Evolutionary conservation across 30 jellyfish, hydroid and myxozoan species (phyloP).

Genomic region (Nemopilema nomurai): DNA sequence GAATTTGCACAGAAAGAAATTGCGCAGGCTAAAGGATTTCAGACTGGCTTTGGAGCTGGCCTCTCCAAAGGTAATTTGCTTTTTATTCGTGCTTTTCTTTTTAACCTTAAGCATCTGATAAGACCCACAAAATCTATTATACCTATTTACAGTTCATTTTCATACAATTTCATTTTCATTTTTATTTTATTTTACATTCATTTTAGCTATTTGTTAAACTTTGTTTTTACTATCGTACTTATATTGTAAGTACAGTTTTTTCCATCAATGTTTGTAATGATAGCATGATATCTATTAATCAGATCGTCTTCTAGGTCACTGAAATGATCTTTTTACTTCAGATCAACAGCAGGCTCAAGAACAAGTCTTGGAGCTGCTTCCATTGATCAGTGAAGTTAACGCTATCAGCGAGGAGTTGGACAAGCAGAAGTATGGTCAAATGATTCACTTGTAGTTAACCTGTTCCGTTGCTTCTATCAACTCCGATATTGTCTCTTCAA

Average conservation of each 20-base stretch:
- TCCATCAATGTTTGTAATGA: neutral
- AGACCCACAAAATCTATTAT: no score
- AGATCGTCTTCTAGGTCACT: no score
- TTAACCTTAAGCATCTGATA: neutral
- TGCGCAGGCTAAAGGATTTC: constrained; percentile 98
- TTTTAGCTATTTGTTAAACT: no score
- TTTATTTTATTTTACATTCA: no score
- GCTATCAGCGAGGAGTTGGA: constrained; percentile 99
- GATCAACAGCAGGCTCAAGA: constrained; percentile 97
- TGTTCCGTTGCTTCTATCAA: no score
- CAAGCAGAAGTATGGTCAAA: constrained; percentile 96
- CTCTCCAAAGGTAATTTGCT: constrained; percentile 77
- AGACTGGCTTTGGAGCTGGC: constrained; percentile 97
- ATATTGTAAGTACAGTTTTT: neutral
- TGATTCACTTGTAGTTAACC: no score
- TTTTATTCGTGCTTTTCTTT: neutral
- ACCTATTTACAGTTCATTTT: no score
- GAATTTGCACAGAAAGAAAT: constrained; percentile 98
- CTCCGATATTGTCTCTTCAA: no score
- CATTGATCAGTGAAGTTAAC: constrained; percentile 96
- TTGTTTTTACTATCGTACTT: no score
- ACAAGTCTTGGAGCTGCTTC: constrained; percentile 90
- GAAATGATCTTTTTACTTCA: constrained; percentile 2
- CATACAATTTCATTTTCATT: no score
- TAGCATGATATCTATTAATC: no score